These are phyloP conservation scores for Fregetta grallaria DNA, from an alignment of 2,113 vertebrate genomes.

Conservation along the genomic window DNA sequence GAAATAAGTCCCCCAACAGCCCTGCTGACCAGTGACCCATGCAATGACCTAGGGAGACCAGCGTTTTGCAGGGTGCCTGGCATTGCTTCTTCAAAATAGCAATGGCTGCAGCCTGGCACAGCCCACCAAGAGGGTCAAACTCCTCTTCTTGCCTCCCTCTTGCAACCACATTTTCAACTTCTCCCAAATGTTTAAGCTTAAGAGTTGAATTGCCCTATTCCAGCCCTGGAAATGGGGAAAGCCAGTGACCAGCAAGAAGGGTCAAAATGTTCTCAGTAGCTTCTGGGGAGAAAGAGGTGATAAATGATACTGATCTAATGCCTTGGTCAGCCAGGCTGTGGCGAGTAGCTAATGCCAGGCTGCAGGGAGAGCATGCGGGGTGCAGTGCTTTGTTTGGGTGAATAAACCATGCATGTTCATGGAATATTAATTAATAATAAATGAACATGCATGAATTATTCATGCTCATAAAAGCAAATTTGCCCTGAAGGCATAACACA, in stretches of 20 bases:
- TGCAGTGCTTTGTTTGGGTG: constrained; percentile 57
- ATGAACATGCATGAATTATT: constrained; percentile 70
- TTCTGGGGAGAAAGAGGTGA: not conserved
- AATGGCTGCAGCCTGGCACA: not conserved
- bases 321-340: not conserved
- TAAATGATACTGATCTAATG: not conserved
- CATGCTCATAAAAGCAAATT: constrained; percentile 72
- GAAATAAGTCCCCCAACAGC: not conserved
- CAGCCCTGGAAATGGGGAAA: not conserved
- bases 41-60: not conserved
- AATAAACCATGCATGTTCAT: constrained; percentile 71
- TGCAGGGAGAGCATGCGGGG: not conserved
- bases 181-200: not conserved
- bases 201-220: not conserved
- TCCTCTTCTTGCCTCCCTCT: not conserved
- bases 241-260: not conserved
- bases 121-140: not conserved
- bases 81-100: not conserved
- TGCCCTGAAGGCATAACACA: constrained; percentile 67
- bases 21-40: not conserved
- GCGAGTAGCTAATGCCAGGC: not conserved
- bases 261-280: not conserved
- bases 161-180: not conserved
- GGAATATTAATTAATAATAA: constrained; percentile 74
- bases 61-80: not conserved